A percentile compares a stretch with the other conserved stretches of the same genome.
These are phyloP conservation scores for Bombus impatiens DNA, from an alignment of 1,140 invertebrate genomes.

Conservation along the genomic window DNA sequence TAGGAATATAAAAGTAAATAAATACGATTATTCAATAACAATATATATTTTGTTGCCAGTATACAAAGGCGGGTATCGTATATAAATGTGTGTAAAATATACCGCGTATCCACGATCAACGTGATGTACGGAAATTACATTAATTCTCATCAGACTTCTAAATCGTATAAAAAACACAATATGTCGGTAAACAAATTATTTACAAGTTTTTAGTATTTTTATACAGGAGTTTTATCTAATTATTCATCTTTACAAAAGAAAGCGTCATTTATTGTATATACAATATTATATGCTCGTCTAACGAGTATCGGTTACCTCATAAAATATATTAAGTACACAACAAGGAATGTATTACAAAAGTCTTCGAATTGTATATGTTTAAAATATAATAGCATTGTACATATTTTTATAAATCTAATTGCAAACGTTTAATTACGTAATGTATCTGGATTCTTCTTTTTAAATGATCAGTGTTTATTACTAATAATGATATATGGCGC, in stretches of 20 bases:
- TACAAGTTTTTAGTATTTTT: constrained; percentile 50
- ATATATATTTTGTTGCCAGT: constrained; percentile 59
- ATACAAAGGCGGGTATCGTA: constrained; percentile 51
- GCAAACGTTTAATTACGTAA: constrained; percentile 11
- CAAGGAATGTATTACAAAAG: constrained; percentile 62
- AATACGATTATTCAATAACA: constrained; percentile 51
- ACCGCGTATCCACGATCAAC: constrained; percentile 48
- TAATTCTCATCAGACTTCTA: constrained; percentile 38
- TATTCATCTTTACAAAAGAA: constrained; percentile 38
- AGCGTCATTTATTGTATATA: constrained; percentile 47
- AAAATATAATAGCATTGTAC: constrained; percentile 33
- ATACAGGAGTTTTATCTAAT: constrained; percentile 52
- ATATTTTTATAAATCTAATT: not conserved
- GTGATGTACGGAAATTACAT: constrained; percentile 8
- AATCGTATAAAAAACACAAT: constrained; percentile 37
- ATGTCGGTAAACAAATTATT: constrained; percentile 52
- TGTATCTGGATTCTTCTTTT: not conserved
- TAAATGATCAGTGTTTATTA: not conserved
- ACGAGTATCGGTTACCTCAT: constrained; percentile 49
- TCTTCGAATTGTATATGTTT: constrained; percentile 33
- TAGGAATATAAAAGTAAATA: not conserved
- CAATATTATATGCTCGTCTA: constrained; percentile 32
- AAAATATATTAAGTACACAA: constrained; percentile 74
- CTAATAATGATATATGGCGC: not conserved
- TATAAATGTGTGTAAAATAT: constrained; percentile 51